Conservation (phyloP, 2,797 vertebrate species). For the Malurus leucopterus region DNA sequence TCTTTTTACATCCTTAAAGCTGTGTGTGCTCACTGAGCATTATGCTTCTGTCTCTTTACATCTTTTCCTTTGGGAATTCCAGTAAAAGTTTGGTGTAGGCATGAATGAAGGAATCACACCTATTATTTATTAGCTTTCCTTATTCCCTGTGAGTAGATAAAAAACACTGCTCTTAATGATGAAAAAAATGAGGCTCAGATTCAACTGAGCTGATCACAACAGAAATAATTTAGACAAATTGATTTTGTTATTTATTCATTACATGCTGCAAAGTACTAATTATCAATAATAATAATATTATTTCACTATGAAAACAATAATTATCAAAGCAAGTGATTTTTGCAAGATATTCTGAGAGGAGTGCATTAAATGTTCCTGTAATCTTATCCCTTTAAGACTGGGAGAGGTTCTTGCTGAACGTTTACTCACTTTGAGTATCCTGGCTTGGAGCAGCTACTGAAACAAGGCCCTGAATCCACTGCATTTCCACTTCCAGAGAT, state of each 20-base stretch:
- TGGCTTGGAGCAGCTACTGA: neutral
- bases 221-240: neutral
- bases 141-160: neutral
- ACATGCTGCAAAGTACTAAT: neutral
- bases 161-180: neutral
- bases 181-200: neutral
- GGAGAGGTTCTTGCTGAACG: neutral
- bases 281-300: neutral
- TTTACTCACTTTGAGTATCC: neutral
- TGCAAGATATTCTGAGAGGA: neutral
- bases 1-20: neutral
- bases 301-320: neutral
- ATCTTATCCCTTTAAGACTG: neutral
- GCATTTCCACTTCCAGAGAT: neutral
- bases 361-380: neutral
- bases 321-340: neutral
- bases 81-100: neutral
- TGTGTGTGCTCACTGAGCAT: neutral
- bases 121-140: neutral
- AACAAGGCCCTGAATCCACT: neutral
- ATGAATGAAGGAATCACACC: neutral
- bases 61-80: neutral
- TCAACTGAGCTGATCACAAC: neutral
- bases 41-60: neutral
- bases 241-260: neutral